Base-by-base conservation (phyloP, 2,888 invertebrate species). In the Zonitis immaculata region DNA sequence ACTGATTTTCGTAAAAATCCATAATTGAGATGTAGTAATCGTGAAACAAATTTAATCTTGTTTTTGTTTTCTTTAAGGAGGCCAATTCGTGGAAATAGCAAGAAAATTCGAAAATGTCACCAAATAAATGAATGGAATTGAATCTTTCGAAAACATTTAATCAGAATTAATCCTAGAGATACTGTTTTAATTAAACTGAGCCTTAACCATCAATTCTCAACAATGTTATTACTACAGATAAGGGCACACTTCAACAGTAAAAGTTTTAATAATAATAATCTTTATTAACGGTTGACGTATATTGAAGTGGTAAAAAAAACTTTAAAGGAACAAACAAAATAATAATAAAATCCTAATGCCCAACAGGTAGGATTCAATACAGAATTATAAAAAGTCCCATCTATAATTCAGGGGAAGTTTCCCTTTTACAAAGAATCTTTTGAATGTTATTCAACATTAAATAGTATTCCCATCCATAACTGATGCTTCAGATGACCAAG, bases 211-310 rank as follows among this genome's bases (percentile, higher is more conserved):
- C 44, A 14, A 26, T 44, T 44, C 25, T 44, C 22, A 1, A 12
- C 44, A 32, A 7, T 44, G 26, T 44, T 44, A 44, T 44, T 44
- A 16, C 25, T 27, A 6, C 11, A 44, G 28, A 44, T 44, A 27
- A 27, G 28, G 11, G 6, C 14, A 28, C 35, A 16, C 35, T 35
- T 16, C 9, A 8, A 16, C 16, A 5, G 26, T 4, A 9, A 4
- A n/a, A 25, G 20, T 12, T 44, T 26, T 26, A 44, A 26, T 44
- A 44, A 44, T 26, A 44, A 26, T 44, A 44, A 44, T 26, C 14
- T 26, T 44, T 44, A 44, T 44, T 44, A 44, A 25, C 44, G 25
- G 44, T 44, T 44, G 25, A 25, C 44, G 44, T 25, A 25, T 12
- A 44, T 44, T 44, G n/a, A n/a, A n/a, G n/a, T n/a, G n/a, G n/a